Evolutionary conservation across 2,113 vertebrate species (phyloP), one percentile per base, ranked within the genome.

Genomic region (Morphnarchus princeps): DNA sequence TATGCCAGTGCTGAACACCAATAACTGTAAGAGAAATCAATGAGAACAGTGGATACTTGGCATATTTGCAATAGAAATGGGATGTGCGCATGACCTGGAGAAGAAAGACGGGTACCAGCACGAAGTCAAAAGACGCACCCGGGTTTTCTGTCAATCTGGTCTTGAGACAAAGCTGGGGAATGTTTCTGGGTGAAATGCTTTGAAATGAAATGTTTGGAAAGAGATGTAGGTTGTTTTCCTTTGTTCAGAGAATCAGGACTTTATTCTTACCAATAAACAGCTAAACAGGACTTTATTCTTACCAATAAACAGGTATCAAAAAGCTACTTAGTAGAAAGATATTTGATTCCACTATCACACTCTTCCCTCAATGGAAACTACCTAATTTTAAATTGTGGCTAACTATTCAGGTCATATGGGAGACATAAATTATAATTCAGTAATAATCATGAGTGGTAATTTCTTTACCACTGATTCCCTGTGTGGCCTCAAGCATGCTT

Each of bases 41-140:
- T 3, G 16, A 42, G 55, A 62, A 13, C 2, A 2, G 59, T 0
- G 28, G 80, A 14, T 38, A 7, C 32, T 3, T 4, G 38, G 52
- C 8, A 4, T 17, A 24, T 9, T 50, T 50, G 66, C 13, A 4
- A 1, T 0, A 11, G 43, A 9, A 40, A 26, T 0, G 52, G 66
- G 49, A 43, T 20, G 31, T 9, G 38, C 3, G 5, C 4, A 2
- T 2, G 24, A 29, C 49, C 87, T 22, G 42, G 61, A 69, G 31
- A 18, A 32, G 38, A 14, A 29, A 22, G 12, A 29, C 16, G 6
- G 32, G 31, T 31, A n/a, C 3, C 34, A 58, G 31, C 0, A 0
- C 22, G 16, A 59, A 58, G n/a, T 3, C 26, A 9, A 32, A 55
- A 76, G 31, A 32, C 2, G 7, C 29, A 14, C 24, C 25, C 12